Base-by-base conservation (phyloP, 2,888 invertebrate species). In the Leptopterna dolabrata region DNA sequence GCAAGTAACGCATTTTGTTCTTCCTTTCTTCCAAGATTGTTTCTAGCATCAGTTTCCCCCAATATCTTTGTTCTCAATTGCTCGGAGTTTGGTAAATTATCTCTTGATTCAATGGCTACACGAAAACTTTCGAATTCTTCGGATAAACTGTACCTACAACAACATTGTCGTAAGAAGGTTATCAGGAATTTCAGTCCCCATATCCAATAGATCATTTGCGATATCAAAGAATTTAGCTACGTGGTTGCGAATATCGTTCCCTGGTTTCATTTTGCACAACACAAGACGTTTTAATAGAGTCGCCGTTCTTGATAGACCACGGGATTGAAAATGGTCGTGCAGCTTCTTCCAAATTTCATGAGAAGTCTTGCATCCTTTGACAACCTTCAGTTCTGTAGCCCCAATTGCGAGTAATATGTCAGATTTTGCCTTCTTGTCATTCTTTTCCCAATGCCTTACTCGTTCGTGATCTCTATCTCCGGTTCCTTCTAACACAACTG, bases 41-140 rank as follows among this genome's bases (percentile, higher is more conserved):
- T 45, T 80, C 80, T 9, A 47, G 80, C 47, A 27, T 80, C 80
- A 47, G 47, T 47, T 80, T 80, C 80, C n/a, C 36, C 80, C 27
- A 45, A 24, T 45, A 80, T 80, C 19, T 80, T 80, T 1, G 30
- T 80, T 80, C 47, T 45, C 24, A 80, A 24, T 16, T 24, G 47
- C 51, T 80, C 47, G 19, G 80, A 47, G 24, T 19, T 80, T 47
- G 80, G 80, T 47, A 80, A 43, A 47, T 80, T 43, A 45, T 80
- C 80, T 47, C 80, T 84, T 14, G 63, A 70, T 84, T 84, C 30
- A 41, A 63, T 83, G 14, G 70, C 36, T 36, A 70, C 41, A 27
- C 36, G 27, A 71, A 84, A 84, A 71, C n/a, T 41, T 29, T 63
- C 36, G 36, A 47, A 70, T 19, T 51, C 29, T 16, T 84, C 84